Evolutionary conservation across 1,140 invertebrate genomes (phyloP).

Genomic region (Drosophila malerkotliana): DNA sequence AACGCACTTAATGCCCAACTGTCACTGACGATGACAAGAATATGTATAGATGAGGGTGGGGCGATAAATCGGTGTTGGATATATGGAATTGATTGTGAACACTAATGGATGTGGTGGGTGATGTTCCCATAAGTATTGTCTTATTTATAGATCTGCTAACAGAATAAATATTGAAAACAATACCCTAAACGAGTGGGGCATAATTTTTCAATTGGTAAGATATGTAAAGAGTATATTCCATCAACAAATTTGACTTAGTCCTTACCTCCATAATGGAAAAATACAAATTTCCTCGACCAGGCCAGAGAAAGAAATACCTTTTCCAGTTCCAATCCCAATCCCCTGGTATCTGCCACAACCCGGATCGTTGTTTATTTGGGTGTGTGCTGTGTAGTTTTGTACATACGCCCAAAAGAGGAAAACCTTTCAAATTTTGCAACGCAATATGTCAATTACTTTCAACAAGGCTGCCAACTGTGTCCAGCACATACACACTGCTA

Average conservation of each 20-base stretch:
- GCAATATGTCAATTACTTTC: slow-evolving; percentile 78
- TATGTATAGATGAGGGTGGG: slow-evolving; percentile 21
- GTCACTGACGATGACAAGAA: slow-evolving; percentile 39
- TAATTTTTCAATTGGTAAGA: too few relatives aligned
- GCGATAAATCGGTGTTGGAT: slow-evolving; percentile 58
- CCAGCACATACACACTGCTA: slow-evolving; percentile 34
- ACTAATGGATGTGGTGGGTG: slow-evolving; percentile 23
- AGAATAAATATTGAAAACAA: background rate
- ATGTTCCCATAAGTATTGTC: slow-evolving; percentile 1
- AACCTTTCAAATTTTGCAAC: slow-evolving; percentile 73
- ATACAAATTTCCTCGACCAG: slow-evolving; percentile 16
- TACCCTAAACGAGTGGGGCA: too few relatives aligned
- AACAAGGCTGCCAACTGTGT: slow-evolving; percentile 75
- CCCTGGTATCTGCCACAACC: slow-evolving; percentile 1
- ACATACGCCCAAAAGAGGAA: slow-evolving; percentile 4
- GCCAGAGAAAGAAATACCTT: slow-evolving; percentile 1
- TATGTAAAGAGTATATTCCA: too few relatives aligned
- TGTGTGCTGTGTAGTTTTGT: background rate
- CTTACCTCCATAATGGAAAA: background rate
- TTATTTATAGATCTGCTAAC: background rate
- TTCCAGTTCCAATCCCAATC: slow-evolving; percentile 10
- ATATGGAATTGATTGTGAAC: slow-evolving; percentile 18
- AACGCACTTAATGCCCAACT: slow-evolving; percentile 63
- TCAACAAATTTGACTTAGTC: background rate
- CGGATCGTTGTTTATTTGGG: background rate